phyloP scores from a whole-genome alignment of 2,797 vertebrate genomes.

The Scolopax rusticola region DNA sequence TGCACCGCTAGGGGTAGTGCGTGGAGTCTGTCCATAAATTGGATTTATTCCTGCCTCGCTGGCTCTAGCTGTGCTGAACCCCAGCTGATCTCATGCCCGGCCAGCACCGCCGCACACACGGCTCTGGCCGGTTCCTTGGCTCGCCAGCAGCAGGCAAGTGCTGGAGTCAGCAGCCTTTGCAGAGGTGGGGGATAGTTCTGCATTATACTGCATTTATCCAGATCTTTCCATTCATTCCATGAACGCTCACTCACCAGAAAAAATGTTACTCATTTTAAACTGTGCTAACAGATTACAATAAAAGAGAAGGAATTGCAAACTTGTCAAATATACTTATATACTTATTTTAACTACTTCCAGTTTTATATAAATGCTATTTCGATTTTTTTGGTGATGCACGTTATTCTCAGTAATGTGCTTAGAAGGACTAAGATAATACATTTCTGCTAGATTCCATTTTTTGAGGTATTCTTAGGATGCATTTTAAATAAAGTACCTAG shows the following conservation, averaged over 20 bases:
- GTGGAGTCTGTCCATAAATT: background rate
- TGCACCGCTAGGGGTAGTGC: fast-evolving
- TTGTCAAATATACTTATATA: background rate
- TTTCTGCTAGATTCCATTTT: background rate
- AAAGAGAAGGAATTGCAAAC: background rate
- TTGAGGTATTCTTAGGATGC: background rate
- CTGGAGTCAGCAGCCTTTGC: background rate
- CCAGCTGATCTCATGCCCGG: background rate
- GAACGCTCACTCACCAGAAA: background rate
- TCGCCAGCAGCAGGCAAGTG: background rate
- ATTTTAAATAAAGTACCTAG: background rate
- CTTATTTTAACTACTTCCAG: background rate
- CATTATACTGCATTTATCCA: background rate
- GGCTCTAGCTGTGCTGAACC: background rate
- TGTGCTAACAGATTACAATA: background rate
- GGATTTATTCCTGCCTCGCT: background rate
- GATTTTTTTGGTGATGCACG: background rate
- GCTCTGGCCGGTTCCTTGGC: background rate
- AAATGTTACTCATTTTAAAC: background rate
- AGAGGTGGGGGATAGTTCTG: background rate
- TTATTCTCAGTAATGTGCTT: background rate
- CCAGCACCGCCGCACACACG: fast-evolving
- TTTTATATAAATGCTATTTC: background rate
- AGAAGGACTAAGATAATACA: background rate
- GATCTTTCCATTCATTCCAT: background rate